These are phyloP conservation scores for Numenius arquata DNA, from an alignment of 2,113 vertebrate genomes.

Conservation along the genomic window DNA sequence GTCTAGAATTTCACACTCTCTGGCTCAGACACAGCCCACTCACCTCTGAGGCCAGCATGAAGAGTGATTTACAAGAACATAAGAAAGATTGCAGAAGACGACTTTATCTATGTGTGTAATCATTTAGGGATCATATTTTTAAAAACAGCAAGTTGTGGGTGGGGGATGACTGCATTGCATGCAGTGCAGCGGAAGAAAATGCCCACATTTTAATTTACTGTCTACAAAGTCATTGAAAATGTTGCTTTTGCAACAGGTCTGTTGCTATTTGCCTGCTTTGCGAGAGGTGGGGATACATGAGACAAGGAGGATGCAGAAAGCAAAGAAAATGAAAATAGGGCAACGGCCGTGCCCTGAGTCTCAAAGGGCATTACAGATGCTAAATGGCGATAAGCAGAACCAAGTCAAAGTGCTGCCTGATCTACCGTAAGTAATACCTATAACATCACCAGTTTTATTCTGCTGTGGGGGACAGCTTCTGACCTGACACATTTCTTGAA, in stretches of 20 bases:
- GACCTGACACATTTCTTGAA: slow-evolving; percentile 71
- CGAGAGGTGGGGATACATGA: slow-evolving; percentile 67
- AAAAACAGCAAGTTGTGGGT: neutral
- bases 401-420: slow-evolving; percentile 70
- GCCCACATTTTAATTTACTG: neutral
- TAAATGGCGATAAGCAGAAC: slow-evolving; percentile 76
- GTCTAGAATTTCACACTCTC: neutral
- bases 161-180: neutral
- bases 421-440: slow-evolving; percentile 81
- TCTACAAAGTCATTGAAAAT: neutral
- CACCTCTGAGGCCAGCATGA: neutral
- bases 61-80: neutral
- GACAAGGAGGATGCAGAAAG: slow-evolving; percentile 24
- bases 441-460: slow-evolving; percentile 62
- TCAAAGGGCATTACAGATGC: slow-evolving; percentile 73
- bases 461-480: slow-evolving; percentile 68
- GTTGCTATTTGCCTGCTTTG: slow-evolving; percentile 83
- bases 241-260: slow-evolving; percentile 80
- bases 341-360: slow-evolving; percentile 61
- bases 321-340: slow-evolving; percentile 58
- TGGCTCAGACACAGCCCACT: neutral
- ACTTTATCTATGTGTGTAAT: neutral
- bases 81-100: neutral
- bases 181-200: neutral
- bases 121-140: neutral